These are phyloP conservation scores for Oncorhynchus nerka DNA, from an alignment of 2,113 vertebrate species.

Conservation along the genomic window DNA sequence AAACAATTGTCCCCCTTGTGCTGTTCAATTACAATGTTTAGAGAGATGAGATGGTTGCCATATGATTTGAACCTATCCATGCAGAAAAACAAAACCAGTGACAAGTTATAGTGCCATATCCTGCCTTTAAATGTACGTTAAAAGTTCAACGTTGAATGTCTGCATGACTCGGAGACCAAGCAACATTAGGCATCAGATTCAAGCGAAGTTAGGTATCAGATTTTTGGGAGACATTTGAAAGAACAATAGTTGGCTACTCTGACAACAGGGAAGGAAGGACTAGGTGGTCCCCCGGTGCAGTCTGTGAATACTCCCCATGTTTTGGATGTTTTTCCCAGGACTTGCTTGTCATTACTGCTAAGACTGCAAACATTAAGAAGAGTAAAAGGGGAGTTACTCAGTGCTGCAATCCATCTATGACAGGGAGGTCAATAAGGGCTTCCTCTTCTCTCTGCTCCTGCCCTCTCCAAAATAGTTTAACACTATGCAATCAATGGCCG, in stretches of 20 bases:
- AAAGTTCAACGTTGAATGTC: conserved; percentile 39
- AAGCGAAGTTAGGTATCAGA: conserved; percentile 40
- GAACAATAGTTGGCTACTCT: conserved; percentile 47
- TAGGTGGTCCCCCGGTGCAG: conserved; percentile 54
- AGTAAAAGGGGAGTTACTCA: conserved; percentile 52
- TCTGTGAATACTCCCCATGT: conserved; percentile 48
- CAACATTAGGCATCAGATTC: conserved; percentile 11
- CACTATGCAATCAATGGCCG: conserved; percentile 70
- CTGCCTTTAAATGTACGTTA: conserved; percentile 45
- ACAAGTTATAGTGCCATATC: conserved; percentile 28
- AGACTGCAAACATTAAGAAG: conserved; percentile 53
- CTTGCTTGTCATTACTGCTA: conserved; percentile 17
- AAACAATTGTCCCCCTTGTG: conserved; percentile 16
- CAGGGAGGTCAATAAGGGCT: conserved; percentile 52
- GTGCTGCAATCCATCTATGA: conserved; percentile 40
- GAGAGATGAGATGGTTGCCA: conserved; percentile 21
- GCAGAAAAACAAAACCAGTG: neutral
- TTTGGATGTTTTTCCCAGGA: conserved; percentile 40
- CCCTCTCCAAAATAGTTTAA: conserved; percentile 37
- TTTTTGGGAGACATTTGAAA: conserved; percentile 50
- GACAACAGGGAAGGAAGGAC: conserved; percentile 59
- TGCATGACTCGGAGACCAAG: conserved; percentile 50
- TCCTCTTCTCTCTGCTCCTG: conserved; percentile 42
- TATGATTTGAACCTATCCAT: conserved; percentile 28
- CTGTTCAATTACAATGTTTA: conserved; percentile 20